phyloP scores from a whole-genome alignment of 1,140 invertebrate species.

The Aphelinus atriplicis region DNA sequence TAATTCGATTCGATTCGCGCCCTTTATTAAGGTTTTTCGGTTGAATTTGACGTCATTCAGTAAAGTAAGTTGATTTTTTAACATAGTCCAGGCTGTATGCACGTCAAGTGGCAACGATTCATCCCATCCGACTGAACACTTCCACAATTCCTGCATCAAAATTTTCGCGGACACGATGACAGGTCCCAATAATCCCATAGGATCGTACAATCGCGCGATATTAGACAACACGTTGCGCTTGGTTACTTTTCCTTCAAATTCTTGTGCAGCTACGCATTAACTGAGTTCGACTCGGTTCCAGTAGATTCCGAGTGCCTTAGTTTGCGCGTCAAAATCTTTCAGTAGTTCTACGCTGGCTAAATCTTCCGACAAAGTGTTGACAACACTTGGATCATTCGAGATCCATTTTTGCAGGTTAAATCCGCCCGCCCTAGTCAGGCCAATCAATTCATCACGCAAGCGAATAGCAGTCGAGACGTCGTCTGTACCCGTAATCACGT shows the following conservation, averaged over 20 bases:
- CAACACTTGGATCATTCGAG: slow-evolving; percentile 4
- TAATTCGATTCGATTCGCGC: slow-evolving; percentile 4
- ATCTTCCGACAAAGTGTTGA: background rate
- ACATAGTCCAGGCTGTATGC: background rate
- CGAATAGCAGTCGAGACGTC: too few species aligned
- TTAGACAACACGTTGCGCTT: slow-evolving; percentile 3
- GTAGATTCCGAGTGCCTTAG: background rate
- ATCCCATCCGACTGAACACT: slow-evolving; percentile 6
- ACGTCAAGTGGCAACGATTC: background rate
- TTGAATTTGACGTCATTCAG: background rate
- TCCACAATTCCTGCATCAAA: slow-evolving; percentile 15
- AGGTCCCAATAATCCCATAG: slow-evolving; percentile 14
- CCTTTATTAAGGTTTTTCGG: background rate
- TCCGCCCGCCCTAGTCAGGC: slow-evolving; percentile 2
- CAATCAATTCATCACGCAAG: background rate
- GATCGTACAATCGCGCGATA: slow-evolving; percentile 9
- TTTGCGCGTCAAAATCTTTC: background rate
- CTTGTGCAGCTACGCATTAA: background rate
- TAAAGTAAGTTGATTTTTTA: background rate
- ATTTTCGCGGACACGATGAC: slow-evolving; percentile 6
- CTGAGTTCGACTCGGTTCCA: slow-evolving; percentile 1
- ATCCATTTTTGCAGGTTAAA: slow-evolving; percentile 23
- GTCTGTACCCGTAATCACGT: background rate
- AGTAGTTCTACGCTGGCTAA: background rate
- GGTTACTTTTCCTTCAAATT: background rate